Percentiles rank a stretch among this genome's conserved stretches.
Conservation (phyloP, 2,797 vertebrate species). For the Sphaeramia orbicularis region DNA sequence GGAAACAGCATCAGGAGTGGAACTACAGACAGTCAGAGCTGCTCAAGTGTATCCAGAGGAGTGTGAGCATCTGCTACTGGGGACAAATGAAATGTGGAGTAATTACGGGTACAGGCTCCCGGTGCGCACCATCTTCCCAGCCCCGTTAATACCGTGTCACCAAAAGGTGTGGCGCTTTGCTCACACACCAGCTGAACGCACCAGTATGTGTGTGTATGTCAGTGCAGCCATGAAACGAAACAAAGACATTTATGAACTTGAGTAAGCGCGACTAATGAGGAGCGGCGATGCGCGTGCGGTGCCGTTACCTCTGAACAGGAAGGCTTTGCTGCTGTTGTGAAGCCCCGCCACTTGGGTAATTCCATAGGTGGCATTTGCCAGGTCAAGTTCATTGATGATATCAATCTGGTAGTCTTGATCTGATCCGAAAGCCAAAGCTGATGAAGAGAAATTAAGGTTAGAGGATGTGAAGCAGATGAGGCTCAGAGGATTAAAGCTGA, state of each 20-base stretch:
- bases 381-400: slow-evolving; percentile 92
- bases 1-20: slow-evolving; percentile 24
- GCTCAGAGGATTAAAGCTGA: slow-evolving; percentile 9
- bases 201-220: background rate
- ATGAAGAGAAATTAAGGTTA: slow-evolving; percentile 57
- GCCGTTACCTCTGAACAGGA: slow-evolving; percentile 93
- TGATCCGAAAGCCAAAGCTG: slow-evolving; percentile 90
- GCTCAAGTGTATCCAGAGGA: slow-evolving; percentile 41
- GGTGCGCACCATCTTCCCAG: slow-evolving; percentile 47
- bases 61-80: slow-evolving; percentile 61
- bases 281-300: too few species aligned
- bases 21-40: slow-evolving; percentile 2
- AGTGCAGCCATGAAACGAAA: slow-evolving; percentile 5
- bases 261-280: slow-evolving; percentile 7
- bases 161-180: slow-evolving; percentile 60
- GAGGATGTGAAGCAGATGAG: slow-evolving; percentile 2
- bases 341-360: slow-evolving; percentile 93
- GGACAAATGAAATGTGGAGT: slow-evolving; percentile 73
- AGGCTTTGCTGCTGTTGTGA: slow-evolving; percentile 95
- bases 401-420: slow-evolving; percentile 94
- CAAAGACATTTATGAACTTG: slow-evolving; percentile 58
- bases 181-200: slow-evolving; percentile 53
- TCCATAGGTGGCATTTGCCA: slow-evolving; percentile 91
- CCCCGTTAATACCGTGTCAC: slow-evolving; percentile 36
- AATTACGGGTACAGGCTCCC: slow-evolving; percentile 65